phyloP scores from a whole-genome alignment of 2,797 vertebrate species.

The Eurystomus glaucurus region DNA sequence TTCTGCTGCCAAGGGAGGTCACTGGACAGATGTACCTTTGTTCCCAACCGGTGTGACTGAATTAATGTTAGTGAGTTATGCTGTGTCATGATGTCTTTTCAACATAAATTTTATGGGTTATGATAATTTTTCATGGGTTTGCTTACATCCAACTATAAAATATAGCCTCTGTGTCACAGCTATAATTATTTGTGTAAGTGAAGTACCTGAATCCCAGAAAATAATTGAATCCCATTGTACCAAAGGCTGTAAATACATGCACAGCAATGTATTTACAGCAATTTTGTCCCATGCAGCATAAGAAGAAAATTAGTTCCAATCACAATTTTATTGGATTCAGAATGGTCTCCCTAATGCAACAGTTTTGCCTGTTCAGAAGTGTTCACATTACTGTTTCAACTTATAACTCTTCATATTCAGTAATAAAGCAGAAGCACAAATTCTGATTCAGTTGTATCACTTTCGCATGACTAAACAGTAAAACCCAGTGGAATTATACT shows the following conservation, averaged over 20 bases:
- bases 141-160: background rate
- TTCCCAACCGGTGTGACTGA: background rate
- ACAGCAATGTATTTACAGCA: background rate
- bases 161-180: fast-evolving
- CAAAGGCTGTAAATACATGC: background rate
- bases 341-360: slow-evolving; percentile 10
- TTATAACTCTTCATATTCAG: slow-evolving; percentile 14
- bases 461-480: background rate
- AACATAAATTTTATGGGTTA: background rate
- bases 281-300: background rate
- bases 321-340: background rate
- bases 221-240: background rate
- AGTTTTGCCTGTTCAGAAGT: background rate
- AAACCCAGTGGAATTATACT: background rate
- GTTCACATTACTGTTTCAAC: background rate
- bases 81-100: background rate
- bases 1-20: background rate
- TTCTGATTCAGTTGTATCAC: background rate
- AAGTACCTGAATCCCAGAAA: background rate
- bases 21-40: background rate
- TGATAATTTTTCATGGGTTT: background rate
- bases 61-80: background rate
- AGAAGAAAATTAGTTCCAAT: background rate
- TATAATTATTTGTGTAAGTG: background rate
- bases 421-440: slow-evolving; percentile 23